Conservation (phyloP, 2,113 vertebrate genomes). For the Toxostoma redivivum region DNA sequence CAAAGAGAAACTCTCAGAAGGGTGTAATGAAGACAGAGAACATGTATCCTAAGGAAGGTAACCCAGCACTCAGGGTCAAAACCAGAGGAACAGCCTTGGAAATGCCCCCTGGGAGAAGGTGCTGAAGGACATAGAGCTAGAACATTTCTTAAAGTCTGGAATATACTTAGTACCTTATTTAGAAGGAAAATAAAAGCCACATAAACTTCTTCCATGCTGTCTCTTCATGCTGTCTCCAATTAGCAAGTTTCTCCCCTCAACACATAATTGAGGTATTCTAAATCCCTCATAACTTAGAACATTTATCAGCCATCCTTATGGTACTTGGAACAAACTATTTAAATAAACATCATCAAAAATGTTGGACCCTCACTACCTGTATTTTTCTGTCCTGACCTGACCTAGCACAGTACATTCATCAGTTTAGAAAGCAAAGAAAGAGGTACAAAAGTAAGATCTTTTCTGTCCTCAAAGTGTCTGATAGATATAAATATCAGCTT, state of each 20-base stretch:
- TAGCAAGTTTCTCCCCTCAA: background rate
- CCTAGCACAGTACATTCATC: slow-evolving; percentile 29
- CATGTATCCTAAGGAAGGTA: background rate
- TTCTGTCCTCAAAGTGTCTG: slow-evolving; percentile 41
- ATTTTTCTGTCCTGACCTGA: slow-evolving; percentile 46
- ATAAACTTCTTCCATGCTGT: background rate
- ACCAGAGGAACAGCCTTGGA: background rate
- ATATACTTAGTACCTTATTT: background rate
- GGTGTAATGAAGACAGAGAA: background rate
- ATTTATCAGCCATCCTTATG: background rate
- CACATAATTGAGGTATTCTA: background rate
- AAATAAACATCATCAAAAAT: slow-evolving; percentile 52
- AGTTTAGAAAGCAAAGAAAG: slow-evolving; percentile 36
- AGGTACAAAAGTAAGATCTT: slow-evolving; percentile 33
- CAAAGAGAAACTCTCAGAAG: background rate
- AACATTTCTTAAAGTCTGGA: background rate
- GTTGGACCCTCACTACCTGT: background rate
- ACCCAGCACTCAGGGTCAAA: background rate
- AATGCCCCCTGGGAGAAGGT: background rate
- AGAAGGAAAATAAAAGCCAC: background rate
- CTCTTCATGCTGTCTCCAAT: background rate
- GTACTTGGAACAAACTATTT: background rate
- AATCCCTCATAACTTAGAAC: background rate
- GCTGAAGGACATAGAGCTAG: background rate
- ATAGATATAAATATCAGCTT: slow-evolving; percentile 65